Evolutionary conservation across 2,113 vertebrate genomes (phyloP).

Genomic region (Peromyscus maniculatus): DNA sequence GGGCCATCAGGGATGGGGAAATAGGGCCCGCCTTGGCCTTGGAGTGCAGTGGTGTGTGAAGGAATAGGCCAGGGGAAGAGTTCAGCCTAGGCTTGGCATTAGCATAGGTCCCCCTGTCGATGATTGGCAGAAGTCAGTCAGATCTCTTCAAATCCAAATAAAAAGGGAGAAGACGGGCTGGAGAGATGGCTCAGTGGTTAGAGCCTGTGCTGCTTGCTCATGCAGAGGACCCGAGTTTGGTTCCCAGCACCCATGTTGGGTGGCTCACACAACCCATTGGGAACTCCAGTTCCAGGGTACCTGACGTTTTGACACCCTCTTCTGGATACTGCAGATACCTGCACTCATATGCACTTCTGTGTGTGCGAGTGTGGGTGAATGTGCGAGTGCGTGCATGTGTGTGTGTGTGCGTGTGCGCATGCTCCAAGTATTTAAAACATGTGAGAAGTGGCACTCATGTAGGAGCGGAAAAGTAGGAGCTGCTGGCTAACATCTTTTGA

Average conservation of each 20-base stretch:
- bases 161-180: not conserved
- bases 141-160: not conserved
- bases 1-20: not conserved
- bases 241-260: not conserved
- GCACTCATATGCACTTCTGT: not conserved
- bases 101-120: not conserved
- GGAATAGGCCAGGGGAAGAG: not conserved
- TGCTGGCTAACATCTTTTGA: not conserved
- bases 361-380: not conserved
- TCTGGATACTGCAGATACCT: not conserved
- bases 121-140: not conserved
- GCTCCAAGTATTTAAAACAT: not conserved
- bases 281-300: not conserved
- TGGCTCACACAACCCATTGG: not conserved
- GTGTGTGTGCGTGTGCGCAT: not conserved
- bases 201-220: no score
- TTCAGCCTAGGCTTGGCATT: not conserved
- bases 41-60: not conserved
- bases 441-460: not conserved
- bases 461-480: slow-evolving; percentile 22
- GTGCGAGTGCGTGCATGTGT: not conserved
- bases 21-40: not conserved
- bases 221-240: not conserved
- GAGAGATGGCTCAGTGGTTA: not conserved
- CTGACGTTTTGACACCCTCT: not conserved